Conservation (phyloP, 2,797 vertebrate genomes). For the Trichosurus vulpecula region DNA sequence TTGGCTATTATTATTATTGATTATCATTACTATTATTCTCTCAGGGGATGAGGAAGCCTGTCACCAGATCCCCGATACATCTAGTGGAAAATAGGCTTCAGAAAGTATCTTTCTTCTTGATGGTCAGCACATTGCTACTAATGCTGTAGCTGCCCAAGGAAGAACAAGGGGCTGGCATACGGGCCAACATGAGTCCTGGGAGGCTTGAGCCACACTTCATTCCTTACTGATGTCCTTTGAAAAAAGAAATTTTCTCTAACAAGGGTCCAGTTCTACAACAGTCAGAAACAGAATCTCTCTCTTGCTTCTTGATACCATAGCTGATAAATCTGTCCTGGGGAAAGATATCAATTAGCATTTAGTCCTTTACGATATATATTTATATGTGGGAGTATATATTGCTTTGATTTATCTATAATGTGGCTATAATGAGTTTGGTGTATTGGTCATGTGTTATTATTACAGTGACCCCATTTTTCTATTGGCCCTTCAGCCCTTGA, state of each 20-base stretch:
- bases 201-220: conserved; percentile 45
- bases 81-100: conserved; percentile 70
- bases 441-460: not conserved
- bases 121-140: conserved; percentile 69
- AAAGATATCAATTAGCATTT: conserved; percentile 16
- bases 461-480: conserved; percentile 17
- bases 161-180: conserved; percentile 60
- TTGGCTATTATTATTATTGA: not conserved
- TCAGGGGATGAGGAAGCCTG: conserved; percentile 62
- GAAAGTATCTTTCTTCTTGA: conserved; percentile 67
- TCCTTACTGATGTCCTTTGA: conserved; percentile 60
- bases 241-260: conserved; percentile 48
- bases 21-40: conserved; percentile 45
- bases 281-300: conserved; percentile 17
- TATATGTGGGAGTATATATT: no score
- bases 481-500: conserved; percentile 43
- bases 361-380: not conserved
- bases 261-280: conserved; percentile 50
- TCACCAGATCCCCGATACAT: conserved; percentile 67
- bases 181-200: conserved; percentile 45
- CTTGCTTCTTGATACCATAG: conserved; percentile 33
- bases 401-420: not conserved
- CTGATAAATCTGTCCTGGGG: not conserved
- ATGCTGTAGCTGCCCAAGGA: conserved; percentile 67
- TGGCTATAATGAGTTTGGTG: not conserved